Evolutionary conservation across 2,888 invertebrate genomes (phyloP).

Genomic region (Carabus problematicus): DNA sequence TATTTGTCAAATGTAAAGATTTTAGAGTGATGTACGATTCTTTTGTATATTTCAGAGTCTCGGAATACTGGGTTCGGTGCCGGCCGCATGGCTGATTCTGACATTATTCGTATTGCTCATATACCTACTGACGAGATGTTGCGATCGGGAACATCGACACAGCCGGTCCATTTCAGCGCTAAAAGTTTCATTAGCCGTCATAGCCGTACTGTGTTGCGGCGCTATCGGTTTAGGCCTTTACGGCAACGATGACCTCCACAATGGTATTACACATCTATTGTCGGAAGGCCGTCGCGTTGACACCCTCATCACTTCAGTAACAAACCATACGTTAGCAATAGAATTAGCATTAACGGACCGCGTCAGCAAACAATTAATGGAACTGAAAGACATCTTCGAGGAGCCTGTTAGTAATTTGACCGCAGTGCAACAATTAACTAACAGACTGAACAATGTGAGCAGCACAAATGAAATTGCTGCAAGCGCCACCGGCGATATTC

Average conservation of each 20-base stretch:
- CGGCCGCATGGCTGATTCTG: constrained; percentile 92
- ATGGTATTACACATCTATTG: constrained; percentile 83
- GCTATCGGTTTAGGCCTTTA: constrained; percentile 90
- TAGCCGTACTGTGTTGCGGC: constrained; percentile 87
- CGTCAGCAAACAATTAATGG: constrained; percentile 67
- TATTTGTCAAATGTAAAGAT: no score
- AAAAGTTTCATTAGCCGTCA: constrained; percentile 79
- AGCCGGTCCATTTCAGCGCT: constrained; percentile 88
- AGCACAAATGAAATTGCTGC: constrained; percentile 79
- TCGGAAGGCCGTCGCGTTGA: constrained; percentile 84
- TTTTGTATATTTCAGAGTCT: constrained; percentile 73
- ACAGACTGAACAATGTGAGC: constrained; percentile 72
- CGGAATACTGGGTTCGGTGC: constrained; percentile 90
- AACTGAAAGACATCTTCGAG: constrained; percentile 79
- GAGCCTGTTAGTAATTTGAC: constrained; percentile 80
- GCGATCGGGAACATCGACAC: constrained; percentile 91
- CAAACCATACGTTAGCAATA: constrained; percentile 82
- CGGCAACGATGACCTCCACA: constrained; percentile 94
- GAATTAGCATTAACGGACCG: constrained; percentile 76
- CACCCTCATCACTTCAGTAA: constrained; percentile 77
- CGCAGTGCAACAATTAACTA: constrained; percentile 73
- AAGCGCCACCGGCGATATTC: constrained; percentile 78
- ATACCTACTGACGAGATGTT: constrained; percentile 93
- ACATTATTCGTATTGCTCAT: constrained; percentile 88
- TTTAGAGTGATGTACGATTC: background rate